Evolutionary conservation across 1,140 invertebrate genomes (phyloP), one percentile per base, ranked within the genome.

Genomic region (Papilio glaucus): DNA sequence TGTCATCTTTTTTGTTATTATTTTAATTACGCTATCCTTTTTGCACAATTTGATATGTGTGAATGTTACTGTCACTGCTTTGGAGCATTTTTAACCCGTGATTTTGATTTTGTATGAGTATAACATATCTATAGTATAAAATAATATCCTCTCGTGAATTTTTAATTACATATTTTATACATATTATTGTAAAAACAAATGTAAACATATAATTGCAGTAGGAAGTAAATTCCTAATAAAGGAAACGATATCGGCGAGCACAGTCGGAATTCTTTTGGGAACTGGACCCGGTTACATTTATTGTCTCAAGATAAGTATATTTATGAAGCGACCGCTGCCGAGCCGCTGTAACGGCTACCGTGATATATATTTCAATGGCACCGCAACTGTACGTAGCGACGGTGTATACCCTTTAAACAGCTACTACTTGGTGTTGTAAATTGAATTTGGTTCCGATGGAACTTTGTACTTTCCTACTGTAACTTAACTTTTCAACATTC

Each of bases 171-270:
- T n/a, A n/a, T n/a, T n/a, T n/a, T n/a, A n/a, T n/a, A 21, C 6
- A 3, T 33, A 33, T 33, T 33, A 9, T 49, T 21, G 12, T 24
- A 13, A 53, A 57, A 57, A 57, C 1, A 12, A 57, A 24, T 57
- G 49, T 57, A 13, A 24, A 3, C 13, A 21, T 49, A 57, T 57
- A 24, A 57, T 24, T 57, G 21, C 49, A 57, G 24, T 57, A 53
- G 49, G 49, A 57, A 57, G 21, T 57, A 57, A 57, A 57, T 57
- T 57, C 49, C 18, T 57, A 57, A 57, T 57, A 57, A 57, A 26
- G 49, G 49, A 57, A 57, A 57, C 49, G 49, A 57, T 57, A 57
- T 57, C 49, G 49, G 49, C 49, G 49, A 57, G 49, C 49, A 57
- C 49, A 57, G 49, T 57, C 49, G 49, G 49, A 57, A 57, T 57